These are phyloP conservation scores for Proteles cristata DNA, from an alignment of 2,113 vertebrate species.

Conservation along the genomic window DNA sequence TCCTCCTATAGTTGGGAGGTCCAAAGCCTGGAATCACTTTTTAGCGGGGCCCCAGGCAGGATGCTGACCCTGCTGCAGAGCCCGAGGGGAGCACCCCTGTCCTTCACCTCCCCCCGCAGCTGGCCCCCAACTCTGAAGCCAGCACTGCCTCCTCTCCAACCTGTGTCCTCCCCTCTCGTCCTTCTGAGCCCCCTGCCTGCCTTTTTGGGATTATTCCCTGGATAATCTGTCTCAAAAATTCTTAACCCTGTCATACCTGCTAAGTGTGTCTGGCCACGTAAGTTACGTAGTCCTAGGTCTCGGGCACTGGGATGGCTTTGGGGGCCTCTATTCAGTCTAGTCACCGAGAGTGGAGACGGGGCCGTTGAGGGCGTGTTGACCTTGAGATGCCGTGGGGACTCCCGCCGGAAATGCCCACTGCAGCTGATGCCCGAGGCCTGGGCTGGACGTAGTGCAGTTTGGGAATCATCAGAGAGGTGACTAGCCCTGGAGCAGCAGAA, in stretches of 20 bases:
- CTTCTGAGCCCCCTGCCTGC: background rate
- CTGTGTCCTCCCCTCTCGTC: background rate
- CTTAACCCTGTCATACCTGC: background rate
- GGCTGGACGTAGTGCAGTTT: accelerated
- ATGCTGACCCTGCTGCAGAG: background rate
- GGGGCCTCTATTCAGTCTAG: background rate
- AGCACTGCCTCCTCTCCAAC: background rate
- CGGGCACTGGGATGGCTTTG: too few relatives aligned
- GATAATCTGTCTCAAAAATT: background rate
- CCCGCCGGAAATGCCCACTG: background rate
- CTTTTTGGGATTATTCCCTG: too few relatives aligned
- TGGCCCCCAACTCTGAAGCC: too few relatives aligned
- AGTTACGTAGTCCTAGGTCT: background rate
- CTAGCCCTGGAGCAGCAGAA: background rate
- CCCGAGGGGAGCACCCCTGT: too few relatives aligned
- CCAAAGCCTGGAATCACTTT: background rate
- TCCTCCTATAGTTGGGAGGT: accelerated
- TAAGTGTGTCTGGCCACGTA: background rate
- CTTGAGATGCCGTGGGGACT: background rate
- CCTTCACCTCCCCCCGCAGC: background rate
- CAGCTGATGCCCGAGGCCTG: too few relatives aligned
- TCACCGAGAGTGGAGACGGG: accelerated
- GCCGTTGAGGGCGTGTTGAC: too few relatives aligned
- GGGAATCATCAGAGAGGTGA: too few relatives aligned
- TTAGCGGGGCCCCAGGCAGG: background rate